Conservation (phyloP, 2,797 vertebrate genomes). For the Anomalospiza imberbis region DNA sequence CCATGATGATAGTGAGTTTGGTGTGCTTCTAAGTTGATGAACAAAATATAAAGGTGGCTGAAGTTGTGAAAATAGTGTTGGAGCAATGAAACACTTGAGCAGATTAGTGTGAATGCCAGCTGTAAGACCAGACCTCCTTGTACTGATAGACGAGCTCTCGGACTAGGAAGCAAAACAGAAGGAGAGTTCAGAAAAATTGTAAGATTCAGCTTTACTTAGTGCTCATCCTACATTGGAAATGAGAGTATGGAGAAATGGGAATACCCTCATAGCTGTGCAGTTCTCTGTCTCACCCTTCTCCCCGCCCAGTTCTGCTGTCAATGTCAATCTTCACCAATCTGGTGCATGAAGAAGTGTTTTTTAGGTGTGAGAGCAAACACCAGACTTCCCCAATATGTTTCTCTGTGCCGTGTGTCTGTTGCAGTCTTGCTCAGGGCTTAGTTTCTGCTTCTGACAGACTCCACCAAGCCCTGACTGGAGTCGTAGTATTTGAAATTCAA, state of each 20-base stretch:
- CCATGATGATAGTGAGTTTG: not conserved
- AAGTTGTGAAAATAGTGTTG: not conserved
- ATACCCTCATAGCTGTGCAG: not conserved
- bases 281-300: not conserved
- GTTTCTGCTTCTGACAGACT: not conserved
- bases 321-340: constrained; percentile 33
- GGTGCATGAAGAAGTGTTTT: constrained; percentile 33
- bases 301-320: not conserved
- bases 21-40: not conserved
- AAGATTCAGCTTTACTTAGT: not conserved
- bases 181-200: not conserved
- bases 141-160: not conserved
- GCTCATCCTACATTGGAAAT: not conserved
- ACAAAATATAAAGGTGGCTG: not conserved
- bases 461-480: not conserved
- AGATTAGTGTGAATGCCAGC: not conserved
- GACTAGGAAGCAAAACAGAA: not conserved
- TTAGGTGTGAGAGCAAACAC: constrained; percentile 57
- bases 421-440: not conserved
- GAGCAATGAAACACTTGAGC: not conserved
- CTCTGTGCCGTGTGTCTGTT: not conserved
- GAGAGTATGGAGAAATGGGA: not conserved
- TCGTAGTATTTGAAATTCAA: not conserved
- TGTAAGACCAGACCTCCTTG: not conserved
- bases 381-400: constrained; percentile 50